Conservation (phyloP, 2,888 invertebrate genomes). For the Acrobasis suavella region DNA sequence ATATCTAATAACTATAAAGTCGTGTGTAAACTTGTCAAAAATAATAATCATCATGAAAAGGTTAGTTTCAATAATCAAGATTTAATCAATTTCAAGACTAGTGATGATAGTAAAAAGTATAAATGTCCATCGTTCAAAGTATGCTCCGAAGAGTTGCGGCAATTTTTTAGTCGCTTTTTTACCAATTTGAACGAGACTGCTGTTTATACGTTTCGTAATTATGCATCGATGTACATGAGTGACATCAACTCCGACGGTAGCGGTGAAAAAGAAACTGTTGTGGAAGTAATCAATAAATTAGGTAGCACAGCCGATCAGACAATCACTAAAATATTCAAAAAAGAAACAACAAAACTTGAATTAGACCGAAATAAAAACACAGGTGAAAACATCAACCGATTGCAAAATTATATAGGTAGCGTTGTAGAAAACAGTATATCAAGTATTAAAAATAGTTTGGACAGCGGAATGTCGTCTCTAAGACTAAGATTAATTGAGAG, state of each 20-base stretch:
- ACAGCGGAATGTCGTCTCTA: constrained; percentile 34
- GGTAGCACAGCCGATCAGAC: constrained; percentile 35
- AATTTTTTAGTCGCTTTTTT: constrained; percentile 51
- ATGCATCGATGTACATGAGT: constrained; percentile 58
- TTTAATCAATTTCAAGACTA: constrained; percentile 2
- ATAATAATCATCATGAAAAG: background rate
- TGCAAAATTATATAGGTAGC: constrained; percentile 43
- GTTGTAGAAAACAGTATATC: constrained; percentile 37
- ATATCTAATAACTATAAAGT: constrained; percentile 46
- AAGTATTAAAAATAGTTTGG: constrained; percentile 33
- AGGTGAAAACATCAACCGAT: constrained; percentile 40
- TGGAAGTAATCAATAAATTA: constrained; percentile 39
- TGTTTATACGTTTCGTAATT: constrained; percentile 51
- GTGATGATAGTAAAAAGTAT: constrained; percentile 23
- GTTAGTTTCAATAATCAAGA: background rate
- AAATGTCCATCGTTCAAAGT: constrained; percentile 47
- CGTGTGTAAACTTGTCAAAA: constrained; percentile 42
- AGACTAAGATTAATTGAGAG: constrained; percentile 35
- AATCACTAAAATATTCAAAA: constrained; percentile 42
- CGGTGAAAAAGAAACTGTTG: constrained; percentile 41
- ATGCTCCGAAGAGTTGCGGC: constrained; percentile 55
- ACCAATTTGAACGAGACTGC: constrained; percentile 51
- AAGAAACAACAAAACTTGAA: constrained; percentile 39
- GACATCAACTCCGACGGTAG: constrained; percentile 47
- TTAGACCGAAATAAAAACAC: constrained; percentile 45